These are phyloP conservation scores for Bucorvus abyssinicus DNA, from an alignment of 2,797 vertebrate species.

Conservation along the genomic window DNA sequence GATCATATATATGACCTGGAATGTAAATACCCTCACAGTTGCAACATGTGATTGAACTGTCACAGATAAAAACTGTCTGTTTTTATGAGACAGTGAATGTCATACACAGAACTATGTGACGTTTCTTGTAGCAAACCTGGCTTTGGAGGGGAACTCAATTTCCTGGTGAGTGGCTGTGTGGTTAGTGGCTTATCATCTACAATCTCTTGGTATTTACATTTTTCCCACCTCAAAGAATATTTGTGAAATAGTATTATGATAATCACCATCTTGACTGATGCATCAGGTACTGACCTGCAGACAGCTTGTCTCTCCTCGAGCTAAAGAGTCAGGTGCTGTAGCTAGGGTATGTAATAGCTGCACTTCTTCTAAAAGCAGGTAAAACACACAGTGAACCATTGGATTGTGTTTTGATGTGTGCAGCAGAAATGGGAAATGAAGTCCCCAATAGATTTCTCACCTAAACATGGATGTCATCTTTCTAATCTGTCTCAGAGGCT, in stretches of 20 bases:
- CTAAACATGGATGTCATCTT: not conserved
- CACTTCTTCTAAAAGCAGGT: not conserved
- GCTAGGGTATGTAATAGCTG: not conserved
- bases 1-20: not conserved
- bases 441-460: not conserved
- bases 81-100: not conserved
- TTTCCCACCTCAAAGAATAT: not conserved
- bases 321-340: not conserved
- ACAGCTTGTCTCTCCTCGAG: not conserved
- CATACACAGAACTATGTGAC: not conserved
- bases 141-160: not conserved
- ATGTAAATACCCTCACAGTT: not conserved
- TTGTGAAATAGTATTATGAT: not conserved
- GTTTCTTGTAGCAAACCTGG: not conserved
- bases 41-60: not conserved
- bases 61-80: not conserved
- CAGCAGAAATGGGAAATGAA: not conserved
- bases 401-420: not conserved
- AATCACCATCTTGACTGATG: not conserved
- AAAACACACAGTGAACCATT: not conserved
- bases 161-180: not conserved
- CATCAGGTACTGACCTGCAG: not conserved
- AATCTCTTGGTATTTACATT: not conserved
- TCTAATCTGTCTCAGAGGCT: not conserved
- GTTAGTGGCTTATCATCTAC: not conserved